A percentile compares a stretch with the other conserved stretches of the same genome.
phyloP scores from a whole-genome alignment of 2,797 vertebrate species.

The Macroramphosus scolopax region DNA sequence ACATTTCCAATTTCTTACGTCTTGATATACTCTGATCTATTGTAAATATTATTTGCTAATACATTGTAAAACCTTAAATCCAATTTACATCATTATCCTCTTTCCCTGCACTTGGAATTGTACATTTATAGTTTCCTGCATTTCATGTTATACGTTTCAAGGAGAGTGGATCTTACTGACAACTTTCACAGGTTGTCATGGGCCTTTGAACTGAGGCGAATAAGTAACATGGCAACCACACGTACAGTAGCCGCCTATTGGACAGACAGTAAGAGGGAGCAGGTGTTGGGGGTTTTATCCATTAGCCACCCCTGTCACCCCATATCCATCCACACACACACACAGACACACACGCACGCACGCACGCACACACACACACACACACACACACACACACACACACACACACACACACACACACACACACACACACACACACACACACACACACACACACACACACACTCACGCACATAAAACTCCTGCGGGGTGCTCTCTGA shows the following conservation, averaged over 20 bases:
- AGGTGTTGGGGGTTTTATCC: conserved; percentile 63
- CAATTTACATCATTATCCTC: too few species aligned
- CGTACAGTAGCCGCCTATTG: conserved; percentile 21
- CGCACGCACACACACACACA: conserved; percentile 16
- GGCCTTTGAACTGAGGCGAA: conserved; percentile 9
- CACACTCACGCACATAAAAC: conserved; percentile 5
- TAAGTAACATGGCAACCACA: conserved; percentile 50
- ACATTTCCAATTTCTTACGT: too few species aligned
- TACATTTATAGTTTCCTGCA: too few species aligned
- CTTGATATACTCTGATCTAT: too few species aligned
- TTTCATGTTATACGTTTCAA: too few species aligned
- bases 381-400: neutral
- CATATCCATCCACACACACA: conserved; percentile 15
- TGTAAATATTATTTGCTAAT: too few species aligned
- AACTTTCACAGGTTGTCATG: conserved; percentile 20
- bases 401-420: conserved; percentile 19
- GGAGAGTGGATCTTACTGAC: neutral
- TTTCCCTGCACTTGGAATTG: too few species aligned
- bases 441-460: conserved; percentile 16
- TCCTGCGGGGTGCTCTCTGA: conserved; percentile 47
- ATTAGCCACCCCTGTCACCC: conserved; percentile 46
- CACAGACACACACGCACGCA: conserved; percentile 3
- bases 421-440: conserved; percentile 20
- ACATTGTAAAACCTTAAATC: too few species aligned
- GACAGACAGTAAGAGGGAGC: conserved; percentile 51